phyloP scores from a whole-genome alignment of 1,140 invertebrate genomes.

The Drosophila ananassae region DNA sequence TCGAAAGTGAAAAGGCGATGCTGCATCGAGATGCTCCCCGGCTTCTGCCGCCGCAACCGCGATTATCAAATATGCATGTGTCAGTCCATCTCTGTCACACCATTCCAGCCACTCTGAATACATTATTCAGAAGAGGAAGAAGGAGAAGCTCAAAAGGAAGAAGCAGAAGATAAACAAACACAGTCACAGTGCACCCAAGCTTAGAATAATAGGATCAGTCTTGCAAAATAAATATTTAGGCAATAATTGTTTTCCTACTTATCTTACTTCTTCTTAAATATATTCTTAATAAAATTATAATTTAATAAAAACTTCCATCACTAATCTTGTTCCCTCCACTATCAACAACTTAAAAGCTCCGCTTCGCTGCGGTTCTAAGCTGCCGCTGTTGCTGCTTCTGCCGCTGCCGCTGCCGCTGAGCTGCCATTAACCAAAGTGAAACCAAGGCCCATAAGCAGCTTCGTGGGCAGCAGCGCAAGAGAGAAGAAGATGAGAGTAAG shows the following conservation, averaged over 20 bases:
- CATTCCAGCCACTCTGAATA: slow-evolving; percentile 27
- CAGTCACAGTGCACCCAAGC: slow-evolving; percentile 5
- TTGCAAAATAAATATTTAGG: too few relatives aligned
- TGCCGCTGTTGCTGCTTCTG: background rate
- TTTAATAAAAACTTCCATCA: background rate
- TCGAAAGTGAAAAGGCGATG: slow-evolving; percentile 69
- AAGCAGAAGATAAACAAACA: slow-evolving; percentile 34
- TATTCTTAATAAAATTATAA: background rate
- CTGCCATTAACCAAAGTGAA: slow-evolving; percentile 31
- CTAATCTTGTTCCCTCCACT: background rate
- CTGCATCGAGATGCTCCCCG: slow-evolving; percentile 6
- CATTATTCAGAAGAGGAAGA: slow-evolving; percentile 40
- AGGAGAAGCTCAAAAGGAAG: background rate
- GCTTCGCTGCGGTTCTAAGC: slow-evolving; percentile 30
- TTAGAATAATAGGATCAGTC: background rate
- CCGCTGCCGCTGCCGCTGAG: background rate
- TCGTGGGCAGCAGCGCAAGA: slow-evolving; percentile 32
- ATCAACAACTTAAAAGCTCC: slow-evolving; percentile 4
- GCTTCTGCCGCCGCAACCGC: slow-evolving; percentile 11
- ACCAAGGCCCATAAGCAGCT: slow-evolving; percentile 37
- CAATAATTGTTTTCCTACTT: too few relatives aligned
- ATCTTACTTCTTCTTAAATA: too few relatives aligned
- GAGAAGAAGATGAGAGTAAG: slow-evolving; percentile 1
- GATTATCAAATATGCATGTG: slow-evolving; percentile 48
- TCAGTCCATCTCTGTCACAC: slow-evolving; percentile 24